These are phyloP conservation scores for Intoshia linei DNA, from an alignment of 1,140 invertebrate species.

Conservation along the genomic window DNA sequence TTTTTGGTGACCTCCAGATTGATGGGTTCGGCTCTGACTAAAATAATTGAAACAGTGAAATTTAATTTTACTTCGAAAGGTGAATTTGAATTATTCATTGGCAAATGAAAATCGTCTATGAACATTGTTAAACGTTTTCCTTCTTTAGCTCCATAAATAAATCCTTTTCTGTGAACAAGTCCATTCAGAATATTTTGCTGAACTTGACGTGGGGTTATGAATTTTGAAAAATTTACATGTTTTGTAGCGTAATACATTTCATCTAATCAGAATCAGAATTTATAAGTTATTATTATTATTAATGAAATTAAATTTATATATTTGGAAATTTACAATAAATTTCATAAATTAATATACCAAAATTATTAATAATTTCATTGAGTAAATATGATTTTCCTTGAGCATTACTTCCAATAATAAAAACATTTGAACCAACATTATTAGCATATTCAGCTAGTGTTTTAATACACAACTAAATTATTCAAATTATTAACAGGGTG, in stretches of 20 bases:
- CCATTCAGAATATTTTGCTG: slow-evolving; percentile 19
- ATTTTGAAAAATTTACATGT: slow-evolving; percentile 16
- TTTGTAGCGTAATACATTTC: slow-evolving; percentile 12
- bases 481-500: no score
- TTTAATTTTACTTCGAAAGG: no score
- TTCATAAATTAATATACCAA: slow-evolving; percentile 9
- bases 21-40: no score
- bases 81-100: no score
- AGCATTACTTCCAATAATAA: slow-evolving; percentile 21
- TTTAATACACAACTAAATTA: slow-evolving; percentile 15
- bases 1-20: no score
- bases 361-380: slow-evolving; percentile 15
- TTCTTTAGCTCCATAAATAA: slow-evolving; percentile 21
- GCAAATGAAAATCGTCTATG: slow-evolving; percentile 20
- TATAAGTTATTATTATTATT: not conserved
- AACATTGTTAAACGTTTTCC: slow-evolving; percentile 19
- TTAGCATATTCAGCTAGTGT: slow-evolving; percentile 19
- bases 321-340: not conserved
- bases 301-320: not conserved
- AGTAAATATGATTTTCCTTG: slow-evolving; percentile 22
- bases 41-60: no score
- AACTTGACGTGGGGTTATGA: slow-evolving; percentile 16
- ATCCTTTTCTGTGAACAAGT: slow-evolving; percentile 22
- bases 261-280: slow-evolving; percentile 9
- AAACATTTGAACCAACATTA: slow-evolving; percentile 16